Percentiles rank a stretch among this genome's conserved stretches.
phyloP scores from a whole-genome alignment of 2,888 invertebrate species.

The Pantelozetes paolii region DNA sequence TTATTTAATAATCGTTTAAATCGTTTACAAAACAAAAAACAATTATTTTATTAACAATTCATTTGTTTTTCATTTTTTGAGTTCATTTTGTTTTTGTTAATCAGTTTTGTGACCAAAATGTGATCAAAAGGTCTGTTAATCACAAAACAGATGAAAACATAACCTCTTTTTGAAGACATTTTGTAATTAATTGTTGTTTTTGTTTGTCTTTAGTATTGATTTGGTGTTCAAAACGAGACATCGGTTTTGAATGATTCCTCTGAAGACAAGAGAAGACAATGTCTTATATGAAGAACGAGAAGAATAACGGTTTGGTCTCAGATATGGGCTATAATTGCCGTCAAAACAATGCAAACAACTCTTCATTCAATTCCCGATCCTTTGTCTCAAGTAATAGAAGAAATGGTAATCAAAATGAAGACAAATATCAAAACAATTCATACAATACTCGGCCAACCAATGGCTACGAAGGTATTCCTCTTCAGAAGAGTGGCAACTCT shows the following conservation, averaged over 20 bases:
- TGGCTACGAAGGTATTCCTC: conserved; percentile 19
- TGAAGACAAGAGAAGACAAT: conserved; percentile 12
- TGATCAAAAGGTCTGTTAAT: conserved; percentile 13
- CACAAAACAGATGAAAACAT: too few species aligned
- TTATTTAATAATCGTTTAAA: too few species aligned
- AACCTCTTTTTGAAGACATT: too few species aligned
- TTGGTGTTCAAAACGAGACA: neutral
- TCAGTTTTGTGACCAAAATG: neutral
- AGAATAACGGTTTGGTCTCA: conserved; percentile 17
- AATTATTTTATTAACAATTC: too few species aligned
- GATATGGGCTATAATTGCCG: conserved; percentile 22
- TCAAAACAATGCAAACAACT: conserved; percentile 6
- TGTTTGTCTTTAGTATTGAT: neutral
- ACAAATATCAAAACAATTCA: conserved; percentile 22
- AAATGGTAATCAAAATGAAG: conserved; percentile 32
- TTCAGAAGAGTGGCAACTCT: neutral
- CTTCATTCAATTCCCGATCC: conserved; percentile 30
- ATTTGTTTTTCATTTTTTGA: neutral
- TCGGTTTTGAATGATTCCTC: neutral
- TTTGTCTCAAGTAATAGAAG: conserved; percentile 11
- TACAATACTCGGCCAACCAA: conserved; percentile 20
- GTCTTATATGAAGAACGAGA: conserved; percentile 19
- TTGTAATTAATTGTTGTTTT: neutral
- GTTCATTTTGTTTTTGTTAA: neutral
- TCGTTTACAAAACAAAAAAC: too few species aligned